Evolutionary conservation across 2,797 vertebrate species (phyloP), one percentile per base, ranked within the genome.

Genomic region (Poeciliopsis gracilis): DNA sequence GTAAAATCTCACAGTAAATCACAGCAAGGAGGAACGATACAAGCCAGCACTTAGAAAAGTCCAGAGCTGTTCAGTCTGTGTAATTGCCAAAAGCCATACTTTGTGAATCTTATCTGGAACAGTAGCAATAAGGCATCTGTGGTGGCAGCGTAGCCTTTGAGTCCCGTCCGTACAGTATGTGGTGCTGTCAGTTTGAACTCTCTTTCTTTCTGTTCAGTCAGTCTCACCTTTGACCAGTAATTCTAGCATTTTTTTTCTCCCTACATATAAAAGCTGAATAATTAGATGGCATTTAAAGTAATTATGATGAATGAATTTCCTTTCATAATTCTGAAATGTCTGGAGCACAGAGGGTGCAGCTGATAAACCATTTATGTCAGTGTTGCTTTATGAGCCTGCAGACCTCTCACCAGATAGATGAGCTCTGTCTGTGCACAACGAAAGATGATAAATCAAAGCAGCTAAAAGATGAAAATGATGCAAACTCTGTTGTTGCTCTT

Each of bases 401-500:
- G 80, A 88, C 78, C 79, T 90, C 83, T 75, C 79, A 77, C 73
- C 81, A 88, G 89, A 95, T 89, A 83, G 84, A 94, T 93, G 90
- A 88, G 84, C 75, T 88, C 86, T 91, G 85, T 93, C 91, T 86
- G 75, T 88, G 83, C 76, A 72, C 72, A 45, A 16, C 77, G 86
- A 90, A 84, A 87, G 82, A 91, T 80, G 85, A 85, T 94, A 90
- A 89, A 92, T 94, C 91, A 92, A 86, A 79, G 83, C 43, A 79
- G 84, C 81, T 90, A 89, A 91, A 93, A 91, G 88, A 91, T 80
- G 82, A 88, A 90, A 92, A 90, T 88, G 84, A 91, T 82, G 86
- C 63, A 1, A 77, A 73, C 77, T 61, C 59, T 43, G 83, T 83
- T 88, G 79, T 88, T 77, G 75, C 76, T 81, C 85, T 67, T 41